Evolutionary conservation across 1,140 invertebrate genomes (phyloP).

Genomic region (Dendrolimus punctatus): DNA sequence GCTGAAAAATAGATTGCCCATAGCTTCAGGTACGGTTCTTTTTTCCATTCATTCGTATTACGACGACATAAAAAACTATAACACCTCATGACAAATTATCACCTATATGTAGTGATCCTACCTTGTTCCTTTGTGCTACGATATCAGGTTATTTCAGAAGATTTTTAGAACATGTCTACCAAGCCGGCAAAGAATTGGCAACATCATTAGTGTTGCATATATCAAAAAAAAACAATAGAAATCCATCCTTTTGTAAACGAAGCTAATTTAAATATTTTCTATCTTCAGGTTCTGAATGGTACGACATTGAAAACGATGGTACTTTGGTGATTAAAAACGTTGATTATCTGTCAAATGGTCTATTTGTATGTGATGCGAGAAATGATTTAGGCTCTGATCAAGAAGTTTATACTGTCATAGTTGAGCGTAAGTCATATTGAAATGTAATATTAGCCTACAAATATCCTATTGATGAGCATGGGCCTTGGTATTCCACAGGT

Average conservation of each 20-base stretch:
- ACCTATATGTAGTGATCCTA: too few relatives aligned
- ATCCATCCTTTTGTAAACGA: too few relatives aligned
- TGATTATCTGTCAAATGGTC: conserved; percentile 10
- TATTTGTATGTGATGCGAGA: conserved; percentile 23
- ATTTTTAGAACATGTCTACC: not conserved
- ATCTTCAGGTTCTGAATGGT: conserved; percentile 22
- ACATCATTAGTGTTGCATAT: too few relatives aligned
- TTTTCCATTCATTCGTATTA: too few relatives aligned
- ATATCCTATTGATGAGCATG: too few relatives aligned
- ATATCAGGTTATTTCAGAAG: not conserved
- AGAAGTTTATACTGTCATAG: conserved; percentile 13
- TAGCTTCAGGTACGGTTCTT: conserved; percentile 21
- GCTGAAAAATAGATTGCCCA: conserved; percentile 15
- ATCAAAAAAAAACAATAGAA: too few relatives aligned
- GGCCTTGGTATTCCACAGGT: too few relatives aligned
- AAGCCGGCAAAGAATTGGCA: not conserved
- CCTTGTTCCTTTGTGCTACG: too few relatives aligned
- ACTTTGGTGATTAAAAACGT: conserved; percentile 31
- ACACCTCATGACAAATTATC: too few relatives aligned
- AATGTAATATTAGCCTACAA: too few relatives aligned
- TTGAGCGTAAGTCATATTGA: conserved; percentile 13
- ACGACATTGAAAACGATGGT: conserved; percentile 25
- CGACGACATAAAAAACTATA: too few relatives aligned
- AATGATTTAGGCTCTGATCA: conserved; percentile 18
- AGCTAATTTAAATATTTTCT: not conserved